Evolutionary conservation across 2,888 invertebrate species (phyloP), one percentile per base, ranked within the genome.

Genomic region (Boloria euphrosyne): DNA sequence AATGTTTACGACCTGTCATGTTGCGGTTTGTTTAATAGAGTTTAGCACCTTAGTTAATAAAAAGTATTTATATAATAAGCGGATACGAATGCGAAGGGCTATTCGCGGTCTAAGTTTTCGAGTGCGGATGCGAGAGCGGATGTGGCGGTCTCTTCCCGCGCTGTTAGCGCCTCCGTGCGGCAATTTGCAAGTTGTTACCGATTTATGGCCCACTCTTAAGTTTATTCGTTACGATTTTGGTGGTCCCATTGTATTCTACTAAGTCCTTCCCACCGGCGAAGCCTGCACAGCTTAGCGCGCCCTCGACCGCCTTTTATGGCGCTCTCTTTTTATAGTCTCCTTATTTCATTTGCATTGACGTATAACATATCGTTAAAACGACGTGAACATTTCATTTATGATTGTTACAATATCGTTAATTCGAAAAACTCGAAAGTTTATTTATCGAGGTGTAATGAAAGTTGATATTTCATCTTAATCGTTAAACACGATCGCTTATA

Each of bases 81-180:
- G 75, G 75, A 72, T 71, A 69, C 52, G 69, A 69, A 51, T 44
- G 66, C 53, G 27, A 66, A 70, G n/a, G 60, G 67, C 67, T 18
- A 63, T 66, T 68, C 62, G 68, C 65, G 68, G 70, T 68, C 73
- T 65, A 50, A 53, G 66, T 69, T 84, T 90, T 90, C 86, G 89
- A 89, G 87, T 87, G 87, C 89, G 91, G 91, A 91, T 91, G 90
- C 81, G 78, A 92, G 82, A 81, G 82, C 89, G 90, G 90, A 90
- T 88, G 81, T 87, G 84, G 77, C 85, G 80, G 84, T 85, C 84
- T 83, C 80, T 81, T 78, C 78, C 76, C 77, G 70, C 76, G 81
- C 82, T 77, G 82, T 91, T 91, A 89, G 85, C 90, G 91, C 90
- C 91, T 89, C 90, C 85, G 90, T 87, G 87, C 82, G 84, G 86